Percentiles rank a stretch among this genome's conserved stretches.
These are phyloP conservation scores for Drosophila rufa DNA, from an alignment of 1,140 invertebrate genomes.

Conservation along the genomic window DNA sequence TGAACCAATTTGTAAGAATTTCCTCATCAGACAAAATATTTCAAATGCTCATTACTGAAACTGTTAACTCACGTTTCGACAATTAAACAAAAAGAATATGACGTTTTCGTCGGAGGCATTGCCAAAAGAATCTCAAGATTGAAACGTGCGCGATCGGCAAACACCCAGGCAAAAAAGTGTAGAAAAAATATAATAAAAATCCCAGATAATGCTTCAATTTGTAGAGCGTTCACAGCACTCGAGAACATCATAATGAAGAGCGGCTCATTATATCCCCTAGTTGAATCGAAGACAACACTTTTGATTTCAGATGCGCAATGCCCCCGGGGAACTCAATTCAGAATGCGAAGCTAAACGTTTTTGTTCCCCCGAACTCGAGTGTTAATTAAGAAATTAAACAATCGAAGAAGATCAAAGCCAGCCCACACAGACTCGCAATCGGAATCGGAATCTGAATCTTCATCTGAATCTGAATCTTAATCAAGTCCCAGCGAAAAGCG, in stretches of 20 bases:
- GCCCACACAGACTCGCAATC: constrained; percentile 45
- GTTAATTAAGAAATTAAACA: constrained; percentile 81
- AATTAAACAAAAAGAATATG: constrained; percentile 57
- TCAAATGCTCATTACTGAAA: constrained; percentile 70
- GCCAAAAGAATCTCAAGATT: constrained; percentile 65
- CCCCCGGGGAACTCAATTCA: constrained; percentile 8
- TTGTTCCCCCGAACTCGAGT: constrained; percentile 39
- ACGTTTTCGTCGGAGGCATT: constrained; percentile 38
- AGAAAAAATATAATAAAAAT: constrained; percentile 34
- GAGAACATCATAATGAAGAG: constrained; percentile 37
- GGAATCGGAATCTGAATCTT: constrained; percentile 19
- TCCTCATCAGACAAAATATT: constrained; percentile 65
- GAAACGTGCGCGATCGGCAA: constrained; percentile 68
- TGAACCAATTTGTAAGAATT: constrained; percentile 75
- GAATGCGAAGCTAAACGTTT: constrained; percentile 39
- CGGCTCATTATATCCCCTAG: constrained; percentile 45
- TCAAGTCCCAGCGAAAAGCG: constrained; percentile 23
- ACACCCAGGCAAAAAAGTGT: constrained; percentile 51
- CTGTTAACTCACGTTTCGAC: constrained; percentile 77
- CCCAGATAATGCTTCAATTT: constrained; percentile 56
- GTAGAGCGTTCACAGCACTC: constrained; percentile 48
- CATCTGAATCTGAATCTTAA: constrained; percentile 6
- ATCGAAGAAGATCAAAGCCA: constrained; percentile 55
- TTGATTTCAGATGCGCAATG: constrained; percentile 73
- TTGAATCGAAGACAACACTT: constrained; percentile 62